Evolutionary conservation across 2,797 vertebrate genomes (phyloP).

Genomic region (Bryconaethiops microstoma): DNA sequence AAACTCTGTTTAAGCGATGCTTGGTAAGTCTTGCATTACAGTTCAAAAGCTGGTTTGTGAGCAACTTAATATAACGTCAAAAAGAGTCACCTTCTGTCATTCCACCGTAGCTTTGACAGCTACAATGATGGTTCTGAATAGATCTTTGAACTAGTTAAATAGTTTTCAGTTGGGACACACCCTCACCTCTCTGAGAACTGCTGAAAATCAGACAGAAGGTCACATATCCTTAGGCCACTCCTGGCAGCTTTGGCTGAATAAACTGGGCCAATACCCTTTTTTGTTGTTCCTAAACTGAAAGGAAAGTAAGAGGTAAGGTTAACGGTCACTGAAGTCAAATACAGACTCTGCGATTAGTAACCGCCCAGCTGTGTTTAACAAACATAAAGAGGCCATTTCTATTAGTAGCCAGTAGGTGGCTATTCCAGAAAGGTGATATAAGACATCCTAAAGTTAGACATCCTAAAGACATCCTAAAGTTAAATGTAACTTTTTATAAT

Average conservation of each 20-base stretch:
- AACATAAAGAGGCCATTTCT: background rate
- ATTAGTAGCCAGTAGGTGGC: background rate
- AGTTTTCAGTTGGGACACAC: background rate
- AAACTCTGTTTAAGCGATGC: too few species aligned
- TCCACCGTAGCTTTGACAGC: too few species aligned
- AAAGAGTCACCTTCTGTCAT: too few species aligned
- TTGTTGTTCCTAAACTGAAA: slow-evolving; percentile 93
- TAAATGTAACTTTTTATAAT: too few species aligned
- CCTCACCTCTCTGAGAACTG: slow-evolving; percentile 92
- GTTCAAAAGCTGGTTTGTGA: too few species aligned
- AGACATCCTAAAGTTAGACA: background rate
- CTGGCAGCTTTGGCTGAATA: slow-evolving; percentile 97
- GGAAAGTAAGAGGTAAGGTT: slow-evolving; percentile 52
- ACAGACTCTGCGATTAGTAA: background rate
- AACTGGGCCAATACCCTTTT: slow-evolving; percentile 97
- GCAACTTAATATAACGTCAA: too few species aligned
- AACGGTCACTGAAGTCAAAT: background rate
- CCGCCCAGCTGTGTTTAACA: background rate
- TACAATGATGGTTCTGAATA: background rate
- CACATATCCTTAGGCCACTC: slow-evolving; percentile 95
- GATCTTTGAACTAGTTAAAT: background rate
- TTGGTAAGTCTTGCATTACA: too few species aligned
- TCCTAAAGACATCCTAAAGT: background rate
- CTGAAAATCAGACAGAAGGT: slow-evolving; percentile 92
- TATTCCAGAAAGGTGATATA: background rate